A percentile compares a stretch with the other conserved stretches of the same genome.
phyloP scores from a whole-genome alignment of 1,140 invertebrate genomes.

The Danaus plexippus region DNA sequence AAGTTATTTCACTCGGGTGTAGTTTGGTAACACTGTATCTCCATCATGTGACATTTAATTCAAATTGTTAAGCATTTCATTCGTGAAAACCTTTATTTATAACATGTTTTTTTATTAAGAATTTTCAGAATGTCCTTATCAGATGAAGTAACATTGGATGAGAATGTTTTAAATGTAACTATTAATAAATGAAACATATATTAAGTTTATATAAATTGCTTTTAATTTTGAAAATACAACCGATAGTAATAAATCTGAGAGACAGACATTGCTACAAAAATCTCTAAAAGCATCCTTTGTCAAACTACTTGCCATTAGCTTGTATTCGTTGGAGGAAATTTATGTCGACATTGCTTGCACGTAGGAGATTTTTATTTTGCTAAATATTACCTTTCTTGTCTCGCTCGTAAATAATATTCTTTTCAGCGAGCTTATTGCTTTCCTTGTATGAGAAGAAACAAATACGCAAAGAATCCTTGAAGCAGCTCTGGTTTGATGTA shows the following conservation, averaged over 20 bases:
- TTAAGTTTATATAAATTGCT: too few species aligned
- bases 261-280: slow-evolving; percentile 8
- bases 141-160: too few species aligned
- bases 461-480: slow-evolving; percentile 33
- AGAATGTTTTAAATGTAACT: slow-evolving; percentile 1
- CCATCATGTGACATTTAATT: too few species aligned
- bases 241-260: too few species aligned
- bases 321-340: slow-evolving; percentile 52
- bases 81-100: too few species aligned
- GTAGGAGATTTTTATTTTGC: slow-evolving; percentile 57
- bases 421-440: slow-evolving; percentile 60
- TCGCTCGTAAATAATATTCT: slow-evolving; percentile 66
- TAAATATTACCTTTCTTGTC: slow-evolving; percentile 56
- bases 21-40: too few species aligned
- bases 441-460: slow-evolving; percentile 44
- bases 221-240: too few species aligned
- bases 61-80: too few species aligned
- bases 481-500: slow-evolving; percentile 1
- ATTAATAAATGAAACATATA: too few species aligned
- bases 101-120: too few species aligned
- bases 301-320: slow-evolving; percentile 54
- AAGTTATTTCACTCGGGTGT: too few species aligned
- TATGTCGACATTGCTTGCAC: slow-evolving; percentile 47
- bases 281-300: slow-evolving; percentile 30
- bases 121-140: too few species aligned